These are phyloP conservation scores for Molossus alvarezi DNA, from an alignment of 2,797 vertebrate species.

Conservation along the genomic window DNA sequence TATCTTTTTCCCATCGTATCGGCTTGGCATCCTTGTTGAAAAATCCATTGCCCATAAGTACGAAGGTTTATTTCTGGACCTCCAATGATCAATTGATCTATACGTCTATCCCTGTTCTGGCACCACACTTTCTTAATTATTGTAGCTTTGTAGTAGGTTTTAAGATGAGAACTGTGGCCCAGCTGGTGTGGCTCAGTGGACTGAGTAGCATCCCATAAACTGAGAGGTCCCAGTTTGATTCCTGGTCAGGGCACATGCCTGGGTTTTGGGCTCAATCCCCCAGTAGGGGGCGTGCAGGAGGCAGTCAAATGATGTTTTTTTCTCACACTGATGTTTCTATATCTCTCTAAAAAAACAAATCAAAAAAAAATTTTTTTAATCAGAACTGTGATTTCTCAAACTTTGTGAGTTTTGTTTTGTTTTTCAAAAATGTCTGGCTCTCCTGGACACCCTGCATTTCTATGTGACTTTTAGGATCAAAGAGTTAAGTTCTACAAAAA, in stretches of 20 bases:
- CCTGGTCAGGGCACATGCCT: too few species aligned
- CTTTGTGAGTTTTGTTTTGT: background rate
- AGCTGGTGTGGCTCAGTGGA: too few species aligned
- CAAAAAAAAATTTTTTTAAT: background rate
- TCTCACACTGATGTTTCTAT: too few species aligned
- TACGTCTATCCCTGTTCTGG: background rate
- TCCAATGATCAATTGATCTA: background rate
- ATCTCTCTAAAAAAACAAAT: too few species aligned
- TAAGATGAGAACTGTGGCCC: background rate
- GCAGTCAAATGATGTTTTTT: too few species aligned
- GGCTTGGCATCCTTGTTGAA: background rate
- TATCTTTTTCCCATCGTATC: background rate
- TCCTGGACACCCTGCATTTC: background rate
- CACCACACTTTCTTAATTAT: background rate
- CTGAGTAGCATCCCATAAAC: too few species aligned
- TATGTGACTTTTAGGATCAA: background rate
- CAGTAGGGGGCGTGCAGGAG: too few species aligned
- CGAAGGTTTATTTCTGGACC: background rate
- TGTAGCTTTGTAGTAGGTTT: background rate
- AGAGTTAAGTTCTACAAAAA: background rate
- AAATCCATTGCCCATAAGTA: background rate
- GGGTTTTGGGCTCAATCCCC: too few species aligned
- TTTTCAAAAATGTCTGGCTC: background rate
- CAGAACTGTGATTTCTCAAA: background rate
- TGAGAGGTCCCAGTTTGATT: too few species aligned